Base-by-base conservation (phyloP, 2,888 invertebrate species). In the Lysandra bellargus region DNA sequence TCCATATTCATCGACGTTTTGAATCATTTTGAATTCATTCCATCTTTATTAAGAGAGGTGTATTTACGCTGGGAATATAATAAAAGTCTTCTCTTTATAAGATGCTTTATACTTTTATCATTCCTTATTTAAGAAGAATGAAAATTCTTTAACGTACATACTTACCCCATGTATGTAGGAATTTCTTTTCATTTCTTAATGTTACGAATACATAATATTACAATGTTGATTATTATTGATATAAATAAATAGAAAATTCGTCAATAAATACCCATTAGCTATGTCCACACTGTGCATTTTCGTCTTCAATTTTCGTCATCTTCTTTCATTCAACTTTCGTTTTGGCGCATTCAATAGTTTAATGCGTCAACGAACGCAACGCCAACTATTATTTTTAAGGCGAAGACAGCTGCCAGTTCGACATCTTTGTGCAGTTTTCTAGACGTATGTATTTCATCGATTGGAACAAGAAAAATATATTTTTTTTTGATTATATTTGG, bases 1-100 rank as follows among this genome's bases (percentile, higher is more conserved):
- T 76, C 76, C 57, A 76, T 75, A 75, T 75, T 75, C 75, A 75
- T 75, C 75, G 75, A 75, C 53, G 49, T 75, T 75, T 75, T 75
- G 30, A 75, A 75, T 23, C 75, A 75, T 76, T 76, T 76, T 76
- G 76, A 76, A 76, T 76, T 53, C 57, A 76, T 76, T 76, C 53
- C 57, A 30, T 76, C 53, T 76, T 76, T 33, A 76, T 57, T 33
- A 76, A 33, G 14, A 76, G 33, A 57, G 30, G 57, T 57, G 33
- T 53, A 76, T 57, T 76, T 76, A 76, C 30, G 33, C 57, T 76
- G 7, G 17, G 4, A 57, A 53, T 57, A 53, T 76, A 57, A 76
- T 57, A 6, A 76, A 57, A 53, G 33, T 76, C 30, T 30, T 57
- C 30, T 76, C 5, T 53, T 76, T 14, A 37, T 57, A 7, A 57